phyloP scores from a whole-genome alignment of 2,113 vertebrate genomes.

The Cathartes aura region DNA sequence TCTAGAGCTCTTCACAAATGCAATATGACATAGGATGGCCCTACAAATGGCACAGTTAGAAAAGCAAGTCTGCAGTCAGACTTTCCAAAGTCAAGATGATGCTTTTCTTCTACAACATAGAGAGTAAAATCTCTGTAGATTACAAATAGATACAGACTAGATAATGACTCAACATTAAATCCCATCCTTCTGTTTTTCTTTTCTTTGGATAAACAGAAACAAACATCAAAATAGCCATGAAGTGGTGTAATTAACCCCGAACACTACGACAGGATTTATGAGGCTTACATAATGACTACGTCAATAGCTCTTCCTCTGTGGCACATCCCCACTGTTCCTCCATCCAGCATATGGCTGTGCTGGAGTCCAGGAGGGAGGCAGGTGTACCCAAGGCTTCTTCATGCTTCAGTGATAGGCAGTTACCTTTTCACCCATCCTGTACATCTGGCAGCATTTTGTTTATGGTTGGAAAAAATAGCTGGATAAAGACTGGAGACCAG shows the following conservation, averaged over 20 bases:
- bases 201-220: not conserved
- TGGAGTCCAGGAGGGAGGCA: not conserved
- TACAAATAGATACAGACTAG: not conserved
- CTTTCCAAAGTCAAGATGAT: not conserved
- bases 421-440: not conserved
- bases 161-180: not conserved
- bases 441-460: not conserved
- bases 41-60: not conserved
- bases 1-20: not conserved
- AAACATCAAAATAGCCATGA: not conserved
- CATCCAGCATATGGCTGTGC: accelerated
- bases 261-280: accelerated
- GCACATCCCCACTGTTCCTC: not conserved
- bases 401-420: not conserved
- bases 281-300: not conserved
- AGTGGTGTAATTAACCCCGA: not conserved
- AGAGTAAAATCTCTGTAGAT: not conserved
- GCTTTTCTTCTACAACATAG: not conserved
- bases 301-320: not conserved
- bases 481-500: not conserved
- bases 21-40: not conserved
- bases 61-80: not conserved
- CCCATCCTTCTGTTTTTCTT: not conserved
- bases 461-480: not conserved
- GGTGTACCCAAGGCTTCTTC: not conserved